Evolutionary conservation across 2,113 vertebrate species (phyloP).

Genomic region (Nycticorax nycticorax): DNA sequence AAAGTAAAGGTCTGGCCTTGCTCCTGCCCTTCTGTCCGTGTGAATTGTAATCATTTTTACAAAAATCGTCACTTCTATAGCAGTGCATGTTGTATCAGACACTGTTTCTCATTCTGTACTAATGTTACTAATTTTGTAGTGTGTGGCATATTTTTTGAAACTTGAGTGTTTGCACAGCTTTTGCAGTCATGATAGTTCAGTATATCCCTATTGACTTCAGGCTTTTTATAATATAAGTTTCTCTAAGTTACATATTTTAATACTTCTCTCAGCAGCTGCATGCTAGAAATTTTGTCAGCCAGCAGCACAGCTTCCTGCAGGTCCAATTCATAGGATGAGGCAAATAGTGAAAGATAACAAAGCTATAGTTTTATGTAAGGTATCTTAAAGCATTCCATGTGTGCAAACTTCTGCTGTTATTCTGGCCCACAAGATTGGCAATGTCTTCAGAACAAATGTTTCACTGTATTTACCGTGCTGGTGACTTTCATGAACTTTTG

Average conservation of each 20-base stretch:
- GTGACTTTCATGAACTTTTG: not conserved
- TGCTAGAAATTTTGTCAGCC: not conserved
- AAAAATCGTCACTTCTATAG: rapidly evolving
- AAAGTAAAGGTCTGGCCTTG: not conserved
- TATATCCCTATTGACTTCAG: not conserved
- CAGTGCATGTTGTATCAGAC: not conserved
- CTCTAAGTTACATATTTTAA: not conserved
- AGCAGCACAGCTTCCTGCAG: not conserved
- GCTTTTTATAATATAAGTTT: not conserved
- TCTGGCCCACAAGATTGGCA: too few relatives aligned
- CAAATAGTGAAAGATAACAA: not conserved
- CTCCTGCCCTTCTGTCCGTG: not conserved
- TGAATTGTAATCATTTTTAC: not conserved
- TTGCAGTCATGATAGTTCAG: not conserved
- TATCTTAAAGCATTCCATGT: not conserved
- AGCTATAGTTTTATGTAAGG: not conserved
- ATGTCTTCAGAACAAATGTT: not conserved
- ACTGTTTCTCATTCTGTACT: not conserved
- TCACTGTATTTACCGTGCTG: not conserved
- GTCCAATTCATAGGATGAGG: not conserved
- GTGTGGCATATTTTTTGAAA: not conserved
- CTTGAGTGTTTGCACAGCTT: not conserved
- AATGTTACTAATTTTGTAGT: not conserved
- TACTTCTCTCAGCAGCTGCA: not conserved
- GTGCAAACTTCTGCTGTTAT: not conserved